phyloP scores from a whole-genome alignment of 2,888 invertebrate genomes.

The Luffia ferchaultella region DNA sequence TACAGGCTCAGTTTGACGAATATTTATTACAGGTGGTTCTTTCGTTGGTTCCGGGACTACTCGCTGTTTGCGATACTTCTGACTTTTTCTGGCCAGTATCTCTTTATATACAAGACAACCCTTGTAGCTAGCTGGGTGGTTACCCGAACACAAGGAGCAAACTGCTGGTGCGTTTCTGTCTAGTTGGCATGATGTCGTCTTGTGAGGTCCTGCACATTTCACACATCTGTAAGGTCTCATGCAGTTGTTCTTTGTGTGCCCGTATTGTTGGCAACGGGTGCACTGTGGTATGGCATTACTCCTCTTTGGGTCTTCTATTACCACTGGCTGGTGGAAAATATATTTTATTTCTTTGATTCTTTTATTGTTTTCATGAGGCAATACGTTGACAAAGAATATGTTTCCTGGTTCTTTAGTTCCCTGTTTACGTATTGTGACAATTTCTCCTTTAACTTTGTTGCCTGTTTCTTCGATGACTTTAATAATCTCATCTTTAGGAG shows the following conservation, averaged over 20 bases:
- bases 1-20: too few relatives aligned
- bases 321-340: not conserved
- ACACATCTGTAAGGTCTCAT: slow-evolving; percentile 2
- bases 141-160: slow-evolving; percentile 1
- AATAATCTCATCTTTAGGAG: slow-evolving; percentile 4
- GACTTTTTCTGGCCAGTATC: too few relatives aligned
- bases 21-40: too few relatives aligned
- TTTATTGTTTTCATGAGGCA: slow-evolving; percentile 1
- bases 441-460: too few relatives aligned
- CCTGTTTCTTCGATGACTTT: not conserved
- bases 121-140: slow-evolving; percentile 4
- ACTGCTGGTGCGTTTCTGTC: slow-evolving; percentile 3
- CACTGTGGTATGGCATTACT: not conserved
- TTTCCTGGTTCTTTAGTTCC: too few relatives aligned
- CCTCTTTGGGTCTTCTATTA: slow-evolving; percentile 3
- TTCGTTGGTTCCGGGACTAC: too few relatives aligned
- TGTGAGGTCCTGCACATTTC: slow-evolving; percentile 3
- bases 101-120: not conserved
- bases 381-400: slow-evolving; percentile 4
- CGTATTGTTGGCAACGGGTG: too few relatives aligned
- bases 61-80: too few relatives aligned
- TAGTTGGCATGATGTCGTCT: slow-evolving; percentile 1
- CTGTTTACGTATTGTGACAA: too few relatives aligned
- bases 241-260: slow-evolving; percentile 5
- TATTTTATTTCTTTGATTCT: too few relatives aligned